phyloP scores from a whole-genome alignment of 37 sponge, comb jelly and placozoan species.

The Cliona cf. orientalis region DNA sequence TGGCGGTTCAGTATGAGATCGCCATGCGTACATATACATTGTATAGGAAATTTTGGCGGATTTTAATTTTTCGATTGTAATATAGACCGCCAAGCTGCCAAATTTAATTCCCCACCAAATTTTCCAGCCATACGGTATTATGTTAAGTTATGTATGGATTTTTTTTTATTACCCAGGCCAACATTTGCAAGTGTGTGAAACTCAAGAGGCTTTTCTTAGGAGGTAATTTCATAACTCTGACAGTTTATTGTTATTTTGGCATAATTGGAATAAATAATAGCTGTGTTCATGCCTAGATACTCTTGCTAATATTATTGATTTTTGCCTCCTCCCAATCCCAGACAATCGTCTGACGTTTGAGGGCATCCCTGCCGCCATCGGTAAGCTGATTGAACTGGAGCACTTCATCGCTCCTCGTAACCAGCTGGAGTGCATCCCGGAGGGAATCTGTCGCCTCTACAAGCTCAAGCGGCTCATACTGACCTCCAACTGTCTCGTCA shows the following conservation, averaged over 20 bases:
- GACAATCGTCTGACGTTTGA: constrained; percentile 91
- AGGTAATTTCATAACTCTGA: constrained; percentile 29
- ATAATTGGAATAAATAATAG: not conserved
- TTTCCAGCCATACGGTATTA: too few relatives aligned
- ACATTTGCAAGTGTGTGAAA: constrained; percentile 76
- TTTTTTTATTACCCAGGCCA: too few relatives aligned
- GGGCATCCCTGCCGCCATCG: constrained; percentile 88
- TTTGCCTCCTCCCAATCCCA: constrained; percentile 8
- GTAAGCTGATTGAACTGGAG: constrained; percentile 81
- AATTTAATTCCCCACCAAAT: too few relatives aligned
- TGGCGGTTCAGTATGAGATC: too few relatives aligned
- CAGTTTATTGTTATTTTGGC: not conserved
- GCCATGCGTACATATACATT: too few relatives aligned
- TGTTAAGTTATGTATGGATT: too few relatives aligned
- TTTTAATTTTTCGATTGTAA: too few relatives aligned
- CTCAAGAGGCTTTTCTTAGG: constrained; percentile 76
- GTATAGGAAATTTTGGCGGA: too few relatives aligned
- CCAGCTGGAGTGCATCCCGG: constrained; percentile 94
- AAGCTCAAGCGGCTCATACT: constrained; percentile 75
- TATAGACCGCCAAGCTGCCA: too few relatives aligned
- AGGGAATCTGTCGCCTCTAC: constrained; percentile 85
- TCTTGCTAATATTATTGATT: not conserved
- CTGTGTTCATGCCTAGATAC: too few relatives aligned
- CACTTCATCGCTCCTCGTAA: constrained; percentile 94
- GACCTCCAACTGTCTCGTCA: constrained; percentile 76